Evolutionary conservation across 2,113 vertebrate species (phyloP).

Genomic region (Rhinichthys klamathensis): DNA sequence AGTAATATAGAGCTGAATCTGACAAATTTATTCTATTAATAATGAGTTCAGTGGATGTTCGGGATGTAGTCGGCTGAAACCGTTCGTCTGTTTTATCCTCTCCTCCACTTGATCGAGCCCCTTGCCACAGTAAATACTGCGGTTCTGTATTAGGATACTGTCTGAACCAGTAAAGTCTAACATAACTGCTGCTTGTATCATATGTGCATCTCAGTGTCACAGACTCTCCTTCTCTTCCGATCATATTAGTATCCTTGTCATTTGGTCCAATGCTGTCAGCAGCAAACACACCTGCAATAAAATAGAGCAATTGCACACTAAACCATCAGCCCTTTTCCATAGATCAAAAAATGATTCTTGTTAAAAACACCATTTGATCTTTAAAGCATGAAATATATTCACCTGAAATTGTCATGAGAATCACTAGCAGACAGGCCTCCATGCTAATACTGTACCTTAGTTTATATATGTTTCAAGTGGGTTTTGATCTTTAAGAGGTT

Average conservation of each 20-base stretch:
- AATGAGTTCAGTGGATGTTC: not conserved
- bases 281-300: not conserved
- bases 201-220: constrained; percentile 27
- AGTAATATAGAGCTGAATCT: no score
- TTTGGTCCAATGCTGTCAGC: not conserved
- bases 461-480: no score
- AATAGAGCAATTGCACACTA: no score
- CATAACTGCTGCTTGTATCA: not conserved
- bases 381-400: no score
- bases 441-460: no score
- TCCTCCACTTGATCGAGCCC: not conserved
- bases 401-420: no score
- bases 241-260: not conserved
- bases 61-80: not conserved
- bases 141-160: not conserved
- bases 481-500: no score
- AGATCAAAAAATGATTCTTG: not conserved
- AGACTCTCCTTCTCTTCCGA: not conserved
- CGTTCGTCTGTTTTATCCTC: not conserved
- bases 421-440: no score
- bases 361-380: no score
- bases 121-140: not conserved
- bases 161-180: not conserved
- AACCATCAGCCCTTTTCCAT: no score
- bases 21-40: no score